phyloP scores from a whole-genome alignment of 2,113 vertebrate species.

The Zonotrichia leucophrys region DNA sequence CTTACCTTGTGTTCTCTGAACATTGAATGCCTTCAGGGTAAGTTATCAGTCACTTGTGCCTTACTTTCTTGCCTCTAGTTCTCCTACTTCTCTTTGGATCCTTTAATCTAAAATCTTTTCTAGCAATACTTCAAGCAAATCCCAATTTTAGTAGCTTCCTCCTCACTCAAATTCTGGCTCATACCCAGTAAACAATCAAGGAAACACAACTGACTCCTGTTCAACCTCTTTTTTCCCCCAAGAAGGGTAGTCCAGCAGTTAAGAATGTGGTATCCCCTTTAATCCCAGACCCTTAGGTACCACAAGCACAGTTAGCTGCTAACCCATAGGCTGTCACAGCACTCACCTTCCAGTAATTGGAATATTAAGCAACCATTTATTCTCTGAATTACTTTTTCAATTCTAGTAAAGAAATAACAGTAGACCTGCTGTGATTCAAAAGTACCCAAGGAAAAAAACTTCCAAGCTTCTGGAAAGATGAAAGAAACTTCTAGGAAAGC shows the following conservation, averaged over 20 bases:
- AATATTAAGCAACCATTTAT: neutral
- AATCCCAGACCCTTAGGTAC: neutral
- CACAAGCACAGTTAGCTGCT: neutral
- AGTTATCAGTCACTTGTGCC: neutral
- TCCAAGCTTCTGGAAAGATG: neutral
- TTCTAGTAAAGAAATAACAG: neutral
- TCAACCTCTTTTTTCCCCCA: accelerated
- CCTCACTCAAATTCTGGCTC: neutral
- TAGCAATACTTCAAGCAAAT: neutral
- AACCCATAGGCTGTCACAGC: neutral
- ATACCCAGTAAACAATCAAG: neutral
- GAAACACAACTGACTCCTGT: neutral
- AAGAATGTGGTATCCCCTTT: neutral
- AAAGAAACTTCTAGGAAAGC: neutral
- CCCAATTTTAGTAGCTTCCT: neutral
- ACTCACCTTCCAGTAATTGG: neutral
- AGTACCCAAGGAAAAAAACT: neutral
- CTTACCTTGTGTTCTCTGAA: neutral
- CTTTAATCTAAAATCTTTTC: neutral
- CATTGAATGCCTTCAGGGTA: neutral
- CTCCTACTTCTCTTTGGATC: neutral
- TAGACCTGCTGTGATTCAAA: neutral
- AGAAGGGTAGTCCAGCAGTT: too few species aligned
- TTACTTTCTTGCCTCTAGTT: neutral
- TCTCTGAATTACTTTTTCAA: neutral